Conservation (phyloP, 1,140 invertebrate genomes). For the Palaemon carinicauda region DNA sequence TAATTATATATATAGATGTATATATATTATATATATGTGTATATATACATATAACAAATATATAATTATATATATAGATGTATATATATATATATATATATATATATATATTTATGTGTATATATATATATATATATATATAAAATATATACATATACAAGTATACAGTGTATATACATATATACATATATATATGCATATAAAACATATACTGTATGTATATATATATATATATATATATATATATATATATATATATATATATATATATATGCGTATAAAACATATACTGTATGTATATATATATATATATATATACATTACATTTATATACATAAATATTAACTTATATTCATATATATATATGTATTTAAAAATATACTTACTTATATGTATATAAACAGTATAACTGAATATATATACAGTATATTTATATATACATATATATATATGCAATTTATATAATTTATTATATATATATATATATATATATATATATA, state of each 20-base stretch:
- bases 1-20: too few relatives aligned
- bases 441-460: not conserved
- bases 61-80: not conserved
- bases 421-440: constrained; percentile 13
- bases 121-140: not conserved
- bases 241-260: not conserved
- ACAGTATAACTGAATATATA: not conserved
- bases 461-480: not conserved
- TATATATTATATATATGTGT: not conserved
- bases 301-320: not conserved
- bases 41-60: too few relatives aligned
- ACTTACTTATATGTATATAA: not conserved
- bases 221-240: too few relatives aligned
- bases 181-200: not conserved
- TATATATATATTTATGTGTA: constrained; percentile 5
- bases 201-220: too few relatives aligned
- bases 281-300: too few relatives aligned
- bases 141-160: too few relatives aligned
- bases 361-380: constrained; percentile 12
- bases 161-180: not conserved
- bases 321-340: too few relatives aligned
- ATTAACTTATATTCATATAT: too few relatives aligned
- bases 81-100: not conserved
- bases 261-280: too few relatives aligned
- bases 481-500: too few relatives aligned